These are phyloP conservation scores for Perizoma flavofasciatum DNA, from an alignment of 2,888 invertebrate species.

Conservation along the genomic window DNA sequence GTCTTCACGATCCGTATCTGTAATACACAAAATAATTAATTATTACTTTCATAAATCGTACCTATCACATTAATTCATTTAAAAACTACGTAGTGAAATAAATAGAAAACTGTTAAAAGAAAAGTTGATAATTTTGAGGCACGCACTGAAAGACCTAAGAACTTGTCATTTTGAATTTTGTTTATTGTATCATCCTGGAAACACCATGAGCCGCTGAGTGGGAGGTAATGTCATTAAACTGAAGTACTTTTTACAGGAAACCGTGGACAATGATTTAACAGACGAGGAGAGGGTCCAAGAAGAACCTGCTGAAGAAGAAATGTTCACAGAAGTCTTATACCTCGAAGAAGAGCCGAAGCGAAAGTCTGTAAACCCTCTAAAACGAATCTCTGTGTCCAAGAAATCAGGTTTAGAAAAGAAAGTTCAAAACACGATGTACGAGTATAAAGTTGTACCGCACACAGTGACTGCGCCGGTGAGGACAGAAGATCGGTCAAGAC, in stretches of 20 bases:
- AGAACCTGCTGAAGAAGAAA: slow-evolving; percentile 31
- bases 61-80: no score
- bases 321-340: slow-evolving; percentile 55
- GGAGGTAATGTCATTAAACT: no score
- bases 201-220: no score
- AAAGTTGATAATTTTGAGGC: no score
- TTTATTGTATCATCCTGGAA: no score
- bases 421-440: not conserved
- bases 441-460: slow-evolving; percentile 15
- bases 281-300: slow-evolving; percentile 24
- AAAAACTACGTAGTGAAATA: no score
- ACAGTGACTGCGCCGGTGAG: not conserved
- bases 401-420: not conserved
- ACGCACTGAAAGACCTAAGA: no score
- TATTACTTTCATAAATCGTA: no score
- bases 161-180: no score
- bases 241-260: slow-evolving; percentile 16
- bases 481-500: slow-evolving; percentile 22
- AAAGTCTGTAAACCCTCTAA: not conserved
- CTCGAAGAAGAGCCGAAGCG: slow-evolving; percentile 44
- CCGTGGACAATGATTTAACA: slow-evolving; percentile 23
- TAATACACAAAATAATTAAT: no score
- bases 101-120: no score
- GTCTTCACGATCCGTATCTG: no score
- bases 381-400: not conserved